Evolutionary conservation across 2,797 vertebrate genomes (phyloP), one percentile per base, ranked within the genome.

Genomic region (Serranus cabrilla): DNA sequence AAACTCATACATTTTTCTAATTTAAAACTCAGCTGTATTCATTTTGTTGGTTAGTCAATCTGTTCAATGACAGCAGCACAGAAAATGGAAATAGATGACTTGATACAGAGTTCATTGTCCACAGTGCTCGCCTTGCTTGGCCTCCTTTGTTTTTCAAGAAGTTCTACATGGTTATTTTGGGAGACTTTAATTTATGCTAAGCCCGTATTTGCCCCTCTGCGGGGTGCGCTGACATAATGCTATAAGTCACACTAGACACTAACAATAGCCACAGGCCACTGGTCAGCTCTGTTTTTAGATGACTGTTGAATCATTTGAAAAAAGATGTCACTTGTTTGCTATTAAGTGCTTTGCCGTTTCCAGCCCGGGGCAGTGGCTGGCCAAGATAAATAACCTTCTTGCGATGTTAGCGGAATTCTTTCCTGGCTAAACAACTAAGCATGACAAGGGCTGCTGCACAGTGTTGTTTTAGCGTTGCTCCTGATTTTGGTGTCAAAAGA

Each of bases 331-430:
- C 93, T 93, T 91, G 91, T 93, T 94, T 92, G 91, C 92, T 89
- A 94, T 95, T 94, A 95, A 95, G 94, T 93, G 92, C 89, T 94
- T 92, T 93, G 90, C 87, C 78, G 54, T 88, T 91, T 81, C 67
- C 81, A 77, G 91, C 93, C 92, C 3, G 23, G 51, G 90, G 92
- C 91, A 67, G 61, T 10, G 51, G 81, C 85, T 82, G 77, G 92
- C 92, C 91, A 93, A 94, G 94, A 95, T 89, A 93, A 95, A 94
- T 94, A 93, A 92, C 90, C 90, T 90, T 93, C 91, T 91, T 87
- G 85, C 62, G 61, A 87, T 87, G 87, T 90, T 94, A 81, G 85
- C 84, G 79, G 87, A 91, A 87, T 90, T 89, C 46, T 85, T 91
- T 88, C 89, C 85, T 85, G 83, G 87, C 86, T 90, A 86, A 92